Evolutionary conservation across 1,140 invertebrate genomes (phyloP).

Genomic region (Ips nitidus): DNA sequence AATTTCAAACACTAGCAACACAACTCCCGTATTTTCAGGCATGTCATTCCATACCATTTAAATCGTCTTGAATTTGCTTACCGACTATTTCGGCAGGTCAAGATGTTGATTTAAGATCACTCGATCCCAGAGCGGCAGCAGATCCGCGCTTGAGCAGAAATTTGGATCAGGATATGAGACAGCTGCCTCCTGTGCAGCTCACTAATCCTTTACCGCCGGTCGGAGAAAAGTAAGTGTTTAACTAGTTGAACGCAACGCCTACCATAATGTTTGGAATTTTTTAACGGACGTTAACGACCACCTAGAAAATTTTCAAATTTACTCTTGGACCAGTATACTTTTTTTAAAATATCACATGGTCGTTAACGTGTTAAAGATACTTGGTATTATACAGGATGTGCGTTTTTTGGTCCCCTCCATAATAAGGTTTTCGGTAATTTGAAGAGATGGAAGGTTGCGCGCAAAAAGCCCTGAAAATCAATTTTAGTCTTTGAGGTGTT

Average conservation of each 20-base stretch:
- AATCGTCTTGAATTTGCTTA: background rate
- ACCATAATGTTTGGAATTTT: no score
- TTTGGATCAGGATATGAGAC: conserved; percentile 66
- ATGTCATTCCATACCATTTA: background rate
- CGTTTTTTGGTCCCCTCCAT: no score
- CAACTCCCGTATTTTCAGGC: conserved; percentile 46
- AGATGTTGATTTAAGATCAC: conserved; percentile 63
- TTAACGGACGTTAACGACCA: no score
- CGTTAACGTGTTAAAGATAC: no score
- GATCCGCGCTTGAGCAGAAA: conserved; percentile 49
- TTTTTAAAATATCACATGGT: background rate
- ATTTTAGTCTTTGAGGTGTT: no score
- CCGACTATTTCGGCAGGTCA: conserved; percentile 49
- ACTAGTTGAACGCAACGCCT: background rate
- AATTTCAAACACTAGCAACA: conserved; percentile 14
- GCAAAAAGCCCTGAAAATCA: no score
- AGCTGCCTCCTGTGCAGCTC: conserved; percentile 54
- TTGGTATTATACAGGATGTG: no score
- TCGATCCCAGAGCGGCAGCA: conserved; percentile 56
- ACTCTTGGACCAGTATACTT: background rate
- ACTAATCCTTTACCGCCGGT: conserved; percentile 61
- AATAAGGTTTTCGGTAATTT: no score
- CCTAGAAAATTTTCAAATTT: background rate
- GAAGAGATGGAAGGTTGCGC: no score
- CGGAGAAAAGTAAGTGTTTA: conserved; percentile 43